Base-by-base conservation (phyloP, 2,113 vertebrate species). In the Rhinolophus sinicus region DNA sequence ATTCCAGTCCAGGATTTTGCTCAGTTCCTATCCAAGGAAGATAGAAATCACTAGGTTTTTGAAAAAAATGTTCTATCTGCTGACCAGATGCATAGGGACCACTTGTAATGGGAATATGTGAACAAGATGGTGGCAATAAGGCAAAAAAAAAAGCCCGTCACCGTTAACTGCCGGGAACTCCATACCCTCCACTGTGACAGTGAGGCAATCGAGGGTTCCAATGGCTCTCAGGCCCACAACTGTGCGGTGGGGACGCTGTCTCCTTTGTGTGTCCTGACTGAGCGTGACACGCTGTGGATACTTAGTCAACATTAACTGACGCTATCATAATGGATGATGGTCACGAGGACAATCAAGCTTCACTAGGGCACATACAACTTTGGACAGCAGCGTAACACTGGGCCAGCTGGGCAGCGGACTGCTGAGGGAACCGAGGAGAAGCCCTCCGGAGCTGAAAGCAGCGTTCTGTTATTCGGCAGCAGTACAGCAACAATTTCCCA, bases 321-420 rank as follows among this genome's bases (percentile, higher is more conserved):
- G 22, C 2, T 28, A 64, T 10, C 35, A 33, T 38, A 28, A 54
- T 4, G 28, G 70, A 60, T 13, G 52, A 28, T 4, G 40, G 33
- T 6, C 28, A 3, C 3, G 16, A 18, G 26, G 8, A 73, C 50
- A 70, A 54, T 54, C 14, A 26, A 19, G 58, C 35, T 35, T 75
- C 47, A 10, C 24, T 3, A 50, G 30, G 35, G 64, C 2, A 47
- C 4, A 2, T 1, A 30, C 14, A 30, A 19, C 33, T 60, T 22
- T 15, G 54, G 24, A 75, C 6, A 22, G 21, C 47, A 21, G 35
- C 0, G 1, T 54, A n/a, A n/a, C 30, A 3, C 2, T 9, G 19
- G 8, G 15, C 30, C 44, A 24, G 22, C 22, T 5, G 12, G 67
- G 13, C 44, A 75, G 40, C 1, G 47, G 15, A n/a, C 40, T 8